Percentiles rank a stretch among this genome's conserved stretches.
Conservation (phyloP, 1,140 invertebrate genomes). For the Cydia strobilella region DNA sequence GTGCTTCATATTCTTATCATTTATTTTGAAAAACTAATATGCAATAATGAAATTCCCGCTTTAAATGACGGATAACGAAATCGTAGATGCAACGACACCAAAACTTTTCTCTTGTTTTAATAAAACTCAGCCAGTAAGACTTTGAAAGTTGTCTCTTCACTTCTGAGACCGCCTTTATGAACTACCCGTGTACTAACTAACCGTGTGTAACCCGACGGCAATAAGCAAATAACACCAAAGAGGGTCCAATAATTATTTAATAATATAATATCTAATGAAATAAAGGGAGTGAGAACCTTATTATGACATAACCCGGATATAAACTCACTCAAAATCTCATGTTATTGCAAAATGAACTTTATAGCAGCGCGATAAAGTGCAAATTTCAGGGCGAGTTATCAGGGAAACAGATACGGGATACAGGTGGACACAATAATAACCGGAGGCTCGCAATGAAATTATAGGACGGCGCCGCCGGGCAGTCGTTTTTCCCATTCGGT, state of each 20-base stretch:
- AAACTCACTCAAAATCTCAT: not conserved
- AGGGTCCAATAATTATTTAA: conserved; percentile 15
- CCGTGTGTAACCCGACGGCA: not conserved
- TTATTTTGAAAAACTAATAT: too few species aligned
- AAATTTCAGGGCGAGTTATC: not conserved
- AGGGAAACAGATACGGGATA: conserved; percentile 12
- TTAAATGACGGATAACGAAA: too few species aligned
- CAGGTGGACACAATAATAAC: conserved; percentile 38
- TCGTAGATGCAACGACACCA: too few species aligned
- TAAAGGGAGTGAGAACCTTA: conserved; percentile 36
- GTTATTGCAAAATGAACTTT: not conserved
- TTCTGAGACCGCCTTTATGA: too few species aligned
- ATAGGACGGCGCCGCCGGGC: conserved; percentile 30
- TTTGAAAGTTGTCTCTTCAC: too few species aligned
- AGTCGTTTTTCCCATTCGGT: conserved; percentile 37
- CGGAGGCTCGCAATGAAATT: conserved; percentile 38
- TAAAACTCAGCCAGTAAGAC: too few species aligned
- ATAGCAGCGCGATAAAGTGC: not conserved
- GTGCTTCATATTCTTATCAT: too few species aligned
- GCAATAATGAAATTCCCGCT: too few species aligned
- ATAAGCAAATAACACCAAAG: not conserved
- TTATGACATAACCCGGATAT: conserved; percentile 38
- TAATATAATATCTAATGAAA: conserved; percentile 32
- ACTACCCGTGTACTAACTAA: not conserved
- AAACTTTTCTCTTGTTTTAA: too few species aligned